Percentiles rank a stretch among this genome's conserved stretches.
Conservation (phyloP, 2,113 vertebrate species). For the Ondatra zibethicus region DNA sequence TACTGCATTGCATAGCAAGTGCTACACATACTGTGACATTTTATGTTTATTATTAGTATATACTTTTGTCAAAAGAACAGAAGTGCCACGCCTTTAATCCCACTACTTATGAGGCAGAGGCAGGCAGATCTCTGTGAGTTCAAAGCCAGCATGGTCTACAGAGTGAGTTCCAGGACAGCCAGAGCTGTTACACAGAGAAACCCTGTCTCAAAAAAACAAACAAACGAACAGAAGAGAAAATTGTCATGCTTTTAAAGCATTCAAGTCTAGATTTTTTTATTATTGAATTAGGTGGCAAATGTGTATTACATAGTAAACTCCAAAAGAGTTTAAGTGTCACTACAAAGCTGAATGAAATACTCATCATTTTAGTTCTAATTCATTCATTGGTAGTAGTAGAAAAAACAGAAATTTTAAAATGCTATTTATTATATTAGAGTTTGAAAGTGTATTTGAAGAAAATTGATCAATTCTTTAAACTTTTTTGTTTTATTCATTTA, state of each 20-base stretch:
- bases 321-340: not conserved
- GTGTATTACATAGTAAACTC: constrained; percentile 20
- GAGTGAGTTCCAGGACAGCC: no score
- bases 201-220: not conserved
- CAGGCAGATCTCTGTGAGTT: no score
- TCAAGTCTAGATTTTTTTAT: constrained; percentile 8
- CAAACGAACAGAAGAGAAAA: constrained; percentile 44
- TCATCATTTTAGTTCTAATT: constrained; percentile 1
- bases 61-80: constrained; percentile 5
- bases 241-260: constrained; percentile 32
- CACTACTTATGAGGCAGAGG: no score
- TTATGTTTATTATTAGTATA: constrained; percentile 4
- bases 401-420: constrained; percentile 25
- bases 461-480: not conserved
- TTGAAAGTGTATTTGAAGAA: not conserved
- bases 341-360: not conserved
- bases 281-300: constrained; percentile 28
- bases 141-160: no score
- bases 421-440: not conserved
- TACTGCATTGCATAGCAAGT: not conserved
- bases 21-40: not conserved
- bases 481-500: not conserved
- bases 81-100: not conserved
- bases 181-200: not conserved
- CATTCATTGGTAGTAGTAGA: constrained; percentile 4